Base-by-base conservation (phyloP, 1,140 invertebrate genomes). In the Ceratina calcarata region DNA sequence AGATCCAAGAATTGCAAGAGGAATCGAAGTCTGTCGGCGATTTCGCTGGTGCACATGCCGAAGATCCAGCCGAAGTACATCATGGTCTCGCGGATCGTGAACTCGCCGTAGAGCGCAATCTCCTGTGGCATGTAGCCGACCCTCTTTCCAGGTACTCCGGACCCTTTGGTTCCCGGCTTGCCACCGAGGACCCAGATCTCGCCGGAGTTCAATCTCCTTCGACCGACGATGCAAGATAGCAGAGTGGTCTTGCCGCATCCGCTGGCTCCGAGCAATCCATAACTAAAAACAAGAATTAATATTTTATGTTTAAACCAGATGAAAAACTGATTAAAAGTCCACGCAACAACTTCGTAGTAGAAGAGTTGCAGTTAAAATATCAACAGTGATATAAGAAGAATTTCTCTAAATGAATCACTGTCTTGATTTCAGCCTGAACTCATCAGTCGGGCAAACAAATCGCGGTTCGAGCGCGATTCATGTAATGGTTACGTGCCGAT, bases 51-150 rank as follows among this genome's bases (percentile, higher is more conserved):
- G 85, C 95, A 94, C 97, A 99, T 98, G 72, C 97, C 97, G 89
- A 98, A 98, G 85, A 99, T 96, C 95, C 97, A 97, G n/a, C 98
- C 98, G 92, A 99, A 99, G 90, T 99, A 99, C 94, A 97, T 95
- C 95, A 99, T 96, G 0, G 98, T 99, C 91, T 99, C 98, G 78
- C 95, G 95, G 80, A 99, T 99, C 0, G 97, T 97, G 92, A 99
- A 98, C 92, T 99, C 98, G 0, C 97, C 97, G 91, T 98, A 99
- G 0, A 99, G 93, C 0, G 98, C 98, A 27, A 98, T 97, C 93
- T 99, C 98, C 92, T 98, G 96, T 0, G 96, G 96, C 96, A 96
- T 96, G 90, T 97, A 97, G 12, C 96, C 96, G 18, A 96, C 97
- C 13, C 97, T 94, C 88, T 97, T 97, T 15, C 98, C 98, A 1